Evolutionary conservation across 2,113 vertebrate species (phyloP).

Genomic region (Lota lota): DNA sequence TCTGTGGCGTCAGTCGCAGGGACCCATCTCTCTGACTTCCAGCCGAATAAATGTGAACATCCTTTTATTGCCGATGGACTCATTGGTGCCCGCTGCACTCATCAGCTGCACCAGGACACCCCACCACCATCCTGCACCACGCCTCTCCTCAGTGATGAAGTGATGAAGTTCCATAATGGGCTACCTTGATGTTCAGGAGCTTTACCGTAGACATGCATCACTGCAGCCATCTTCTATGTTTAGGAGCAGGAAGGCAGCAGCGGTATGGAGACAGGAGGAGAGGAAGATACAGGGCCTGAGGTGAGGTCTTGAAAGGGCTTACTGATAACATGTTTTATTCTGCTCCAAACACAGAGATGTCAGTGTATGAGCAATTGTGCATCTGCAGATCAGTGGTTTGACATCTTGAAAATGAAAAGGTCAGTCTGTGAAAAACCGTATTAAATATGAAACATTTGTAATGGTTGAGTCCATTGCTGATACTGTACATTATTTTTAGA

Average conservation of each 20-base stretch:
- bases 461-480: neutral
- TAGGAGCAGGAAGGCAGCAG: neutral
- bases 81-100: too few species aligned
- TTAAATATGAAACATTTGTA: neutral
- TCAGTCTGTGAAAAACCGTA: neutral
- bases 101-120: too few species aligned
- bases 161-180: neutral
- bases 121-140: too few species aligned
- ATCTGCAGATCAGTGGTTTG: neutral
- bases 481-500: too few species aligned
- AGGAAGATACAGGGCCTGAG: neutral
- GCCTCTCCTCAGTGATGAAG: neutral
- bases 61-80: too few species aligned
- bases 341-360: neutral
- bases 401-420: neutral
- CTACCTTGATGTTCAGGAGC: slow-evolving; percentile 4
- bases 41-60: too few species aligned
- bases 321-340: neutral
- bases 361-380: neutral
- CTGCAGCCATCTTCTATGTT: neutral
- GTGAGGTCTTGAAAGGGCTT: neutral
- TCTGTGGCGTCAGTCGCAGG: too few species aligned
- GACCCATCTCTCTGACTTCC: too few species aligned
- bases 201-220: slow-evolving; percentile 9
- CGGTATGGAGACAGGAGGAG: neutral